Evolutionary conservation across 2,113 vertebrate genomes (phyloP).

Genomic region (Polyodon spathula): DNA sequence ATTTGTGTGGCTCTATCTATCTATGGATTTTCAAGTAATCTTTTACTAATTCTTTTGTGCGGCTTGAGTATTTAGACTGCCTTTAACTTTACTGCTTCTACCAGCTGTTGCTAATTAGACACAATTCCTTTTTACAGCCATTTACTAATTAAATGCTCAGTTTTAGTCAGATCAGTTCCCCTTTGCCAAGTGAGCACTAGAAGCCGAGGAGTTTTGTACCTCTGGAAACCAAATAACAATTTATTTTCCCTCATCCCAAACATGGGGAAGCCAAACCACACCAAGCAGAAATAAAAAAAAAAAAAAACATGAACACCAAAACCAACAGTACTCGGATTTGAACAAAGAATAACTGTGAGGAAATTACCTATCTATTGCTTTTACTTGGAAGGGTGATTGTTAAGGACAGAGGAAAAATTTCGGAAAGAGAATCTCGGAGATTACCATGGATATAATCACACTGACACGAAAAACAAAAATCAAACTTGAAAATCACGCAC

Average conservation of each 20-base stretch:
- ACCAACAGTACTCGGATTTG: conserved; percentile 88
- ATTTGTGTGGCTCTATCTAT: no score
- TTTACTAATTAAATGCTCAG: conserved; percentile 41
- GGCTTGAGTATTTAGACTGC: no score
- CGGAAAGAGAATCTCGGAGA: conserved; percentile 7
- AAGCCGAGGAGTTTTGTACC: conserved; percentile 27
- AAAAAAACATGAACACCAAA: conserved; percentile 70
- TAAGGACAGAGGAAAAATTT: conserved; percentile 27
- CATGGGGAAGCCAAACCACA: conserved; percentile 41
- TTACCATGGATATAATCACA: neutral
- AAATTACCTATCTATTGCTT: conserved; percentile 47
- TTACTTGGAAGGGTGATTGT: conserved; percentile 35
- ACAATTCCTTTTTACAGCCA: conserved; percentile 47
- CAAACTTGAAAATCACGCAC: no score
- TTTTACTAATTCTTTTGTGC: no score
- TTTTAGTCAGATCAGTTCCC: conserved; percentile 32
- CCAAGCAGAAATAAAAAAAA: conserved; percentile 44
- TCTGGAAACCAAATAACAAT: conserved; percentile 18
- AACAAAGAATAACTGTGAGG: conserved; percentile 30
- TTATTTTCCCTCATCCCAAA: conserved; percentile 43
- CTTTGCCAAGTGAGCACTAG: conserved; percentile 29
- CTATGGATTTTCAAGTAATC: no score
- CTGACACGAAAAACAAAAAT: no score
- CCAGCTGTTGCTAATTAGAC: neutral
- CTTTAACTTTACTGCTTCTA: no score